Evolutionary conservation across 92 coral and sea anemone species (phyloP).

Genomic region (Paramuricea clavata): DNA sequence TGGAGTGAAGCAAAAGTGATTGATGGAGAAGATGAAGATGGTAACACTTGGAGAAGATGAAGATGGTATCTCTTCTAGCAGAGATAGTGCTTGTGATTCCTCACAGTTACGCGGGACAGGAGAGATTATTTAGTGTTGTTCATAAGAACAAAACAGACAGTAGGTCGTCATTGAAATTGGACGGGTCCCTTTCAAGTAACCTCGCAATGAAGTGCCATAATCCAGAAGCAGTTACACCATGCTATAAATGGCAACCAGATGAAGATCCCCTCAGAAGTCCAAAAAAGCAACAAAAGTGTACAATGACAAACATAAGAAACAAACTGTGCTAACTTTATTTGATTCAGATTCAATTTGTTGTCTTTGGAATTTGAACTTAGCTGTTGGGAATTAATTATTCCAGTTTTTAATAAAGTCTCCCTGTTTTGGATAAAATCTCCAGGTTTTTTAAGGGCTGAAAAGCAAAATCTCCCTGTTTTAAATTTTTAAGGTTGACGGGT

Average conservation of each 20-base stretch:
- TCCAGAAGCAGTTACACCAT: conserved; percentile 47
- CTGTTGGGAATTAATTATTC: no score
- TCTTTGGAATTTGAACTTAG: no score
- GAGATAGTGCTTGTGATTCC: conserved; percentile 39
- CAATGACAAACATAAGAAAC: no score
- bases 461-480: no score
- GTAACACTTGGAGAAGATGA: conserved; percentile 27
- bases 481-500: no score
- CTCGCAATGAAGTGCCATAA: conserved; percentile 38
- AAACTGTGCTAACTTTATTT: no score
- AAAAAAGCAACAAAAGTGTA: conserved; percentile 21
- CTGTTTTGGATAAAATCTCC: no score
- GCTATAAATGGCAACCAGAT: conserved; percentile 48
- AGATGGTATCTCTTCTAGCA: conserved; percentile 34
- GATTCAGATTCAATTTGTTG: no score
- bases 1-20: conserved; percentile 41
- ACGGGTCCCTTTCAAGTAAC: conserved; percentile 29
- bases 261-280: conserved; percentile 39
- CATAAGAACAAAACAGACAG: conserved; percentile 32
- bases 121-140: conserved; percentile 37
- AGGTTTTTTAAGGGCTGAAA: no score
- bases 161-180: conserved; percentile 17
- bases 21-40: conserved; percentile 49
- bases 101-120: conserved; percentile 41
- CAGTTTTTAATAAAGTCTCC: no score